Conservation (phyloP, 2,113 vertebrate genomes). For the Todiramphus chloris region DNA sequence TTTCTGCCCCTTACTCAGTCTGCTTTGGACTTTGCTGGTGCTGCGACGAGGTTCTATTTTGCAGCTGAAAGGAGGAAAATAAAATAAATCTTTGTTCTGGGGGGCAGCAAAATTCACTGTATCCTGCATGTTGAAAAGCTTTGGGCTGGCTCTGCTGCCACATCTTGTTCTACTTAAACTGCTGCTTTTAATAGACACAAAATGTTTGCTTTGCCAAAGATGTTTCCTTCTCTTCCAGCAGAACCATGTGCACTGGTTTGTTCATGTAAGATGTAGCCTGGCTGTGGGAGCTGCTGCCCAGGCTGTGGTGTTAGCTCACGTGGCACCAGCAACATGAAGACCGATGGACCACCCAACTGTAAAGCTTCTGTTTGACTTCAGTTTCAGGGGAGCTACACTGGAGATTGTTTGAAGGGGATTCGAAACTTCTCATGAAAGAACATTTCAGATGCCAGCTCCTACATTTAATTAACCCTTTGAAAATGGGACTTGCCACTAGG, state of each 20-base stretch:
- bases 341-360: neutral
- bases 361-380: neutral
- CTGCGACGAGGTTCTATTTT: neutral
- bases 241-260: neutral
- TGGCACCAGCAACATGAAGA: neutral
- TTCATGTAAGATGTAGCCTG: neutral
- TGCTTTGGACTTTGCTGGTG: neutral
- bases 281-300: neutral
- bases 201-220: neutral
- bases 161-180: slow-evolving; percentile 25
- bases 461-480: neutral
- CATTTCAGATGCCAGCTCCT: neutral
- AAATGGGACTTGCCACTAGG: neutral
- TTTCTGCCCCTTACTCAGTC: neutral
- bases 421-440: neutral
- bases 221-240: neutral
- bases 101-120: neutral
- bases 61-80: neutral
- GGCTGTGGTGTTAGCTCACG: rapidly evolving
- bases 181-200: slow-evolving; percentile 1
- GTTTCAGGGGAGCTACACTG: neutral
- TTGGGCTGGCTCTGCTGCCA: neutral
- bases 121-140: neutral
- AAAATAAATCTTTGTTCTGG: neutral
- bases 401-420: neutral